phyloP scores from a whole-genome alignment of 2,113 vertebrate species.

The Onychostoma macrolepis region DNA sequence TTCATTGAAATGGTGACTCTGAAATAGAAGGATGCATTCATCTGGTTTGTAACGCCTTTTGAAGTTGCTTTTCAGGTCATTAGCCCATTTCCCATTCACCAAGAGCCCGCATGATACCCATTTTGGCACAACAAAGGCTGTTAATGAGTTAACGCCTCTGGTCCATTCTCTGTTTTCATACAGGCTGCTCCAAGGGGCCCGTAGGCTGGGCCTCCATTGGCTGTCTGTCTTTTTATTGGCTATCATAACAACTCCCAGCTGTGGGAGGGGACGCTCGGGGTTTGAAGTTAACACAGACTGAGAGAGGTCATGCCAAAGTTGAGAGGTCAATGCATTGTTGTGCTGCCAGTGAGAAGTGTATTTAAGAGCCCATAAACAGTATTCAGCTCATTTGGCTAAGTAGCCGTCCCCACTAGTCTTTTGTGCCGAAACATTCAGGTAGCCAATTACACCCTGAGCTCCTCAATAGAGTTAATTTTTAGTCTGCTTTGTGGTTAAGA shows the following conservation, averaged over 20 bases:
- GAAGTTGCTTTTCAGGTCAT: conserved; percentile 66
- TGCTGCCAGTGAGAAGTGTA: conserved; percentile 69
- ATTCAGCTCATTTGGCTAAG: conserved; percentile 78
- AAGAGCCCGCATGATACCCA: conserved; percentile 61
- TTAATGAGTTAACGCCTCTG: conserved; percentile 67
- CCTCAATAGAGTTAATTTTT: conserved; percentile 83
- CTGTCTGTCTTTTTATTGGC: conserved; percentile 71
- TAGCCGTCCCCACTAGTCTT: conserved; percentile 71
- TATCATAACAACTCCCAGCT: conserved; percentile 81
- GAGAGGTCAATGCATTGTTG: conserved; percentile 83
- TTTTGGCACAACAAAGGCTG: conserved; percentile 64
- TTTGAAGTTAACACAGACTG: conserved; percentile 75
- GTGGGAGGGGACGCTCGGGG: conserved; percentile 79
- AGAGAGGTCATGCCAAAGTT: conserved; percentile 78
- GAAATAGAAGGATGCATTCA: conserved; percentile 57
- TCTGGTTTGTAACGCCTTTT: conserved; percentile 61
- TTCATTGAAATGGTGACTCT: conserved; percentile 46
- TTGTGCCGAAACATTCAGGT: conserved; percentile 78
- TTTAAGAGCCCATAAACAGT: conserved; percentile 79
- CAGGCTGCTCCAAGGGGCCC: conserved; percentile 48
- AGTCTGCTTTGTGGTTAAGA: conserved; percentile 83
- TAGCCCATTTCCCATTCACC: conserved; percentile 64
- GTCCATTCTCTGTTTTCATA: conserved; percentile 62
- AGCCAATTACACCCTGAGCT: conserved; percentile 78
- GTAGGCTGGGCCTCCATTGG: conserved; percentile 54